phyloP scores from a whole-genome alignment of 2,797 vertebrate genomes.

The Thunnus albacares region DNA sequence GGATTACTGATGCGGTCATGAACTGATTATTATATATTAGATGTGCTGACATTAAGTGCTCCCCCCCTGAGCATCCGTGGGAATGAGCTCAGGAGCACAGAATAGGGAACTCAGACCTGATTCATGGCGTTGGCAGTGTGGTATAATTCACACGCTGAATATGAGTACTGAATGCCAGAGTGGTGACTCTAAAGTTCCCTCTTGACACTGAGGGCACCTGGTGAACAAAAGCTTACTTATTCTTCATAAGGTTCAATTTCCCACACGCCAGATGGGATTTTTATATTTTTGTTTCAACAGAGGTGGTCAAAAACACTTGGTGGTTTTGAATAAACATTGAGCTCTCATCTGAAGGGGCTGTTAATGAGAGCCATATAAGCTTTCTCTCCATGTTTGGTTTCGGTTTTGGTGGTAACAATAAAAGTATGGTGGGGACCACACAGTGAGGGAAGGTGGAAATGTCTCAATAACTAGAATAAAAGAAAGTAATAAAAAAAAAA shows the following conservation, averaged over 20 bases:
- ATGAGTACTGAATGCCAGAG: background rate
- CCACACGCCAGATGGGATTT: constrained; percentile 14
- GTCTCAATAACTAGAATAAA: constrained; percentile 8
- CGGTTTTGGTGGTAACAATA: constrained; percentile 15
- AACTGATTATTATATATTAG: too few species aligned
- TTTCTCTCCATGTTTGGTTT: background rate
- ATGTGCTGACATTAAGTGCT: too few species aligned
- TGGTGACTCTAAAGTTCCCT: background rate
- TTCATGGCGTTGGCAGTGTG: too few species aligned
- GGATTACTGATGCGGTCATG: too few species aligned
- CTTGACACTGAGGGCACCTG: constrained; percentile 1
- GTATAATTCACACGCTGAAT: too few species aligned
- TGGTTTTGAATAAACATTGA: constrained; percentile 44
- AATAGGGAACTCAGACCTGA: too few species aligned
- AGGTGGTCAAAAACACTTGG: constrained; percentile 30
- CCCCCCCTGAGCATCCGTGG: too few species aligned
- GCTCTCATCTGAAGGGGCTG: constrained; percentile 10
- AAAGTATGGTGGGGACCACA: background rate
- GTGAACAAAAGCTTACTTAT: background rate
- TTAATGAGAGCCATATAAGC: constrained; percentile 29
- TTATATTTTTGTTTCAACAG: constrained; percentile 16
- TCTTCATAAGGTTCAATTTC: background rate
- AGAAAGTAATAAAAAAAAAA: background rate
- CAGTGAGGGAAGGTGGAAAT: too few species aligned
- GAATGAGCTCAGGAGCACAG: too few species aligned